Evolutionary conservation across 2,797 vertebrate species (phyloP), one percentile per base, ranked within the genome.

Genomic region (Echeneis naucrates): DNA sequence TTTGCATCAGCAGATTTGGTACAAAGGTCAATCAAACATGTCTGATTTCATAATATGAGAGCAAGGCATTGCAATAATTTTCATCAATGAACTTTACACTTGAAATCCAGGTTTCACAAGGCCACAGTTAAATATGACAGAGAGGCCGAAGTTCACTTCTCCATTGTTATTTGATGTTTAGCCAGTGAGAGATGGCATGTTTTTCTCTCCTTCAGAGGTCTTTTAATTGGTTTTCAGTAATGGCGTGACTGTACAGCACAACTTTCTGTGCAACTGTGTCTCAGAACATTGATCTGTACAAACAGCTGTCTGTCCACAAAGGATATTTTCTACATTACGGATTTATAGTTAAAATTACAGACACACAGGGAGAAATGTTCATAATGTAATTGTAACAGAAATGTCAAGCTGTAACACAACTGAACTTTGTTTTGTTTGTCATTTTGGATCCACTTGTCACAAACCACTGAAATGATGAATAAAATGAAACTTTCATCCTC

Each of bases 101-200:
- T 66, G 44, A 45, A 57, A 53, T 61, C 42, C 27, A 42, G 9
- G 42, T 62, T 47, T 32, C 13, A 47, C 27, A 55, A 37, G 40
- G 30, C 17, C 62, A 42, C 1, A 13, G 10, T 7, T 51, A 23
- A 40, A 66, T 70, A 13, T 73, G 19, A 50, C 16, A 3, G 9
- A n/a, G n/a, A 54, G 54, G 8, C 52, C 52, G 68, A 78, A 78
- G 62, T 19, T 62, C 48, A 53, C 21, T 38, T 5, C 14, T 21
- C 27, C 12, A 23, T 4, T 32, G 24, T 2, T 13, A 3, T 19
- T 57, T 16, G 35, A 47, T 60, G 51, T 27, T n/a, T 13, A 27
- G 8, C 33, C 8, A 17, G 7, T 32, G 11, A 10, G 44, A 21
- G 8, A 21, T 19, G 9, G 2, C 19, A 21, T 10, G 3, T 12